Percentiles rank a stretch among this genome's conserved stretches.
phyloP scores from a whole-genome alignment of 2,113 vertebrate genomes.

The Pelmatolapia mariae region DNA sequence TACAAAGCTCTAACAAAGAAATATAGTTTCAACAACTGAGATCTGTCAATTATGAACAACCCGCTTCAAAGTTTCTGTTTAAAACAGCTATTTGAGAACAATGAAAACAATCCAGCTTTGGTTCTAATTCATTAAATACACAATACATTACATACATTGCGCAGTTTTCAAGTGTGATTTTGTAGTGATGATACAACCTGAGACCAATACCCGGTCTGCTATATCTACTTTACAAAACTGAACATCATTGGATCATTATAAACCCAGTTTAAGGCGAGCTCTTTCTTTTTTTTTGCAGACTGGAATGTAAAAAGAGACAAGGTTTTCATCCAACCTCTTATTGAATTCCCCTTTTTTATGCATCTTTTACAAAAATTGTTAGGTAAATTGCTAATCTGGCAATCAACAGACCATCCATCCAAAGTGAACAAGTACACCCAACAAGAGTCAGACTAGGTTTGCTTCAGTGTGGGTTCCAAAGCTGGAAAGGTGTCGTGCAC shows the following conservation, averaged over 20 bases:
- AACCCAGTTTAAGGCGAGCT: not conserved
- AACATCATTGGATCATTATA: not conserved
- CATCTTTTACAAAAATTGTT: not conserved
- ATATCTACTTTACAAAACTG: not conserved
- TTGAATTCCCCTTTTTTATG: not conserved
- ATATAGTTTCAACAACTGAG: not conserved
- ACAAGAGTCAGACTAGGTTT: not conserved
- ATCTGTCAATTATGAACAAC: not conserved
- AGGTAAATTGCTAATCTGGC: accelerated
- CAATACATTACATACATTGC: not conserved
- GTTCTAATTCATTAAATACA: not conserved
- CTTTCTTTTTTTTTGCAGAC: not conserved
- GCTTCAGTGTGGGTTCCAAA: not conserved
- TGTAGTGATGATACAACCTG: slow-evolving; percentile 22
- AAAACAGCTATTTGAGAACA: not conserved
- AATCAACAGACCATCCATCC: not conserved
- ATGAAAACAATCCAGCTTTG: not conserved
- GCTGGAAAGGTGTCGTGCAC: not conserved
- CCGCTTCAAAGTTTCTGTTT: not conserved
- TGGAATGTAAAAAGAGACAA: accelerated
- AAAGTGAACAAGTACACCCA: not conserved
- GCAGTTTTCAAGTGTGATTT: not conserved
- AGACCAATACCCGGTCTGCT: not conserved
- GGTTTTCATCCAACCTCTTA: accelerated
- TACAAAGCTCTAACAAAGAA: not conserved